phyloP scores from a whole-genome alignment of 2,113 vertebrate genomes.

The Pagrus major region DNA sequence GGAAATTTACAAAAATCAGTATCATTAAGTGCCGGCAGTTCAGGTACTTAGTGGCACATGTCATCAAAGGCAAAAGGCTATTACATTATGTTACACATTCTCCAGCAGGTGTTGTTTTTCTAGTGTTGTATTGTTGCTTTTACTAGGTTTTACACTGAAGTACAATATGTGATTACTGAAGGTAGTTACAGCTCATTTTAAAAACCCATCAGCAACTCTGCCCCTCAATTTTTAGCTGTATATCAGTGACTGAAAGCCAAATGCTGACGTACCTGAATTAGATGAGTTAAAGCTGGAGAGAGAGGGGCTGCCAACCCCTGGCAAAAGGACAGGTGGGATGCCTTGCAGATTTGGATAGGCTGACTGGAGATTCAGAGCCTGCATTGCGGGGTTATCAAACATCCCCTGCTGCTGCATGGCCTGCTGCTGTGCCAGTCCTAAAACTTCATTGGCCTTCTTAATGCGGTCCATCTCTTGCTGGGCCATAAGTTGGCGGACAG shows the following conservation, averaged over 20 bases:
- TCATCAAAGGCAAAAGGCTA: not conserved
- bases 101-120: not conserved
- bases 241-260: conserved; percentile 21
- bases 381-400: conserved; percentile 95
- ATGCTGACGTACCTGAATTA: conserved; percentile 93
- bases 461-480: conserved; percentile 99
- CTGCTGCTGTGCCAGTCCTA: conserved; percentile 94
- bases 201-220: conserved; percentile 6
- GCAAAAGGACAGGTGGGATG: conserved; percentile 96
- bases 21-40: not conserved
- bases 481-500: conserved; percentile 98
- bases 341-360: conserved; percentile 96
- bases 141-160: not conserved
- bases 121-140: not conserved
- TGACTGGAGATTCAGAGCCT: conserved; percentile 96
- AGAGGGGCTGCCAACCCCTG: conserved; percentile 96
- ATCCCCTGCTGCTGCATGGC: conserved; percentile 94
- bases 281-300: conserved; percentile 97
- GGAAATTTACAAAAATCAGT: not conserved
- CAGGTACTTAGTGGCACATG: not conserved
- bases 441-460: conserved; percentile 99
- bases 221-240: not conserved
- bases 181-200: not conserved
- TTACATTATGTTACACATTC: conserved; percentile 1
- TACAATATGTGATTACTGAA: not conserved